phyloP scores from a whole-genome alignment of 2,797 vertebrate genomes.

The Tapirus indicus region DNA sequence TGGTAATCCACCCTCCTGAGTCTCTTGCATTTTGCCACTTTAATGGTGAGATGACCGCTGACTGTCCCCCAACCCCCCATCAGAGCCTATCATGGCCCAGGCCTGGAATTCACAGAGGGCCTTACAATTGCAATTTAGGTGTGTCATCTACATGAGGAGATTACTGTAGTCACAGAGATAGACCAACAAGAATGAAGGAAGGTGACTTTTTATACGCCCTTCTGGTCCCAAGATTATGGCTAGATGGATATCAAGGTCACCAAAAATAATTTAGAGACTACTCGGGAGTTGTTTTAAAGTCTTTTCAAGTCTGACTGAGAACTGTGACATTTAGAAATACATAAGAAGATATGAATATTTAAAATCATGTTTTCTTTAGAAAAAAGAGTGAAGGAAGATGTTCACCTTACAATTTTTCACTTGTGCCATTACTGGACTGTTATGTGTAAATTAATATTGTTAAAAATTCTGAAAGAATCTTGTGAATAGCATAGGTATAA shows the following conservation, averaged over 20 bases:
- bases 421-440: background rate
- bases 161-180: background rate
- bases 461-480: background rate
- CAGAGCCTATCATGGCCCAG: background rate
- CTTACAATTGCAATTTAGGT: background rate
- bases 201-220: slow-evolving; percentile 88
- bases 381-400: background rate
- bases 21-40: background rate
- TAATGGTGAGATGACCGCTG: background rate
- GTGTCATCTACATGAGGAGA: background rate
- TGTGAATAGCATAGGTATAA: background rate
- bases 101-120: background rate
- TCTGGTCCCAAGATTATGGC: slow-evolving; percentile 87
- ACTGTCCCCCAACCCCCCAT: background rate
- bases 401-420: background rate
- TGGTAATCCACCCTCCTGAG: background rate
- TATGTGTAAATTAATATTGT: background rate
- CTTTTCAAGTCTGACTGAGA: slow-evolving; percentile 90
- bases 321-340: slow-evolving; percentile 88
- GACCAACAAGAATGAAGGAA: slow-evolving; percentile 22
- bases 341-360: slow-evolving; percentile 50
- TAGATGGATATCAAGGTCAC: slow-evolving; percentile 89
- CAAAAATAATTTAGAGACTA: slow-evolving; percentile 91
- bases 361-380: slow-evolving; percentile 78
- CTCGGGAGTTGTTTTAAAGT: slow-evolving; percentile 91